phyloP scores from a whole-genome alignment of 2,888 invertebrate species.

The Tipula confusa region DNA sequence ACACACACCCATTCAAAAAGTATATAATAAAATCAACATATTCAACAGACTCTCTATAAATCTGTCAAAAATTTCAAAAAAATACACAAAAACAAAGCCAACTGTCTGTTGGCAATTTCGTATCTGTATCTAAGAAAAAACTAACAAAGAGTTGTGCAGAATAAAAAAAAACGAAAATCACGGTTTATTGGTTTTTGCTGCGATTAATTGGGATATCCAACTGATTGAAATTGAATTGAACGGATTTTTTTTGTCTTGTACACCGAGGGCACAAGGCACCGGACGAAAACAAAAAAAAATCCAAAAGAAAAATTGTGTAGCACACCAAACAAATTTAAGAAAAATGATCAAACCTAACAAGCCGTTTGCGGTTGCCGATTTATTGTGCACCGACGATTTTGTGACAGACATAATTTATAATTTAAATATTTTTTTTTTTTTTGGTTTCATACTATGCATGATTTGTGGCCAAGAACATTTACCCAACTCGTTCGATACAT shows the following conservation, averaged over 20 bases:
- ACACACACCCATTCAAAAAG: no score
- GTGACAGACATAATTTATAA: no score
- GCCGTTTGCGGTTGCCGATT: no score
- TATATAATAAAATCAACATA: background rate
- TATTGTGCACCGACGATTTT: no score
- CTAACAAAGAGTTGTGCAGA: background rate
- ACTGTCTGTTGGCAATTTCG: background rate
- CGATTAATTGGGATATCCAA: constrained; percentile 12
- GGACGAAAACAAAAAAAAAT: no score
- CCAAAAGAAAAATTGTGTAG: background rate
- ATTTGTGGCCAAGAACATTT: no score
- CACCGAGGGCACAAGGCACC: background rate
- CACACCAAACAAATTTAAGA: background rate
- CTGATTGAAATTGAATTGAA: background rate
- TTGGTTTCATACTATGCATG: no score
- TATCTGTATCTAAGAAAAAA: background rate
- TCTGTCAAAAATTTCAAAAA: background rate
- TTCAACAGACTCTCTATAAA: background rate
- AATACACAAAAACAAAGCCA: background rate
- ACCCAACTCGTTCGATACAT: no score
- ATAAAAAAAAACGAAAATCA: background rate
- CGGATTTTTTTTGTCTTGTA: background rate
- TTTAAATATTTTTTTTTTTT: no score
- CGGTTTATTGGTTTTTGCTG: background rate
- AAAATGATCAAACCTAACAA: background rate